Evolutionary conservation across 2,888 invertebrate species (phyloP).

Genomic region (Nomada lathburiana): DNA sequence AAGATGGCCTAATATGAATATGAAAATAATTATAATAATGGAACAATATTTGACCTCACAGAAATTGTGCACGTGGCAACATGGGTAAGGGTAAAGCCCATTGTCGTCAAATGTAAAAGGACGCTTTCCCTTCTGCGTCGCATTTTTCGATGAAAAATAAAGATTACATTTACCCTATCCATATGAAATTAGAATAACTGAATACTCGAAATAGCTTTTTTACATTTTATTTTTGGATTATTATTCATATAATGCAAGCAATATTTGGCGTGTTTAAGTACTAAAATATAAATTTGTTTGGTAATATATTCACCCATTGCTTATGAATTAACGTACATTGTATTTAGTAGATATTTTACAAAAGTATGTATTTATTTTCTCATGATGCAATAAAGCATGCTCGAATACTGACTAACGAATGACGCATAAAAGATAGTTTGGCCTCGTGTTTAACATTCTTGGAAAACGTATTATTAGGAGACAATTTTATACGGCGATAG

Average conservation of each 20-base stretch:
- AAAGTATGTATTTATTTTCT: not conserved
- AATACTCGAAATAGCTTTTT: not conserved
- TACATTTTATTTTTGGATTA: not conserved
- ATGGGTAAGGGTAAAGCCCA: constrained; percentile 21
- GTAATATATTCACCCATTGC: too few species aligned
- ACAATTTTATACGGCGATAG: not conserved
- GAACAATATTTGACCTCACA: not conserved
- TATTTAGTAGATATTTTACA: not conserved
- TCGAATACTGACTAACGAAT: constrained; percentile 25
- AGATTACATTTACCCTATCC: not conserved
- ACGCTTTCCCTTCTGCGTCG: constrained; percentile 44
- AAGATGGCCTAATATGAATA: not conserved
- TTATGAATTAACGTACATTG: not conserved
- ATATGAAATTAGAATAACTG: not conserved
- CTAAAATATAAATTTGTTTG: not conserved
- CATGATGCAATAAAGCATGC: not conserved
- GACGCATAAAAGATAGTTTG: constrained; percentile 18
- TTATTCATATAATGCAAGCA: not conserved
- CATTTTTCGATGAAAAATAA: constrained; percentile 2
- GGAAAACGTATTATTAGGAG: not conserved
- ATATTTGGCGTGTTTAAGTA: not conserved
- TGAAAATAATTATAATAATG: not conserved
- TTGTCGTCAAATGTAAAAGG: constrained; percentile 10
- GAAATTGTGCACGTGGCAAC: constrained; percentile 43
- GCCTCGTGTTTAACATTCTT: constrained; percentile 6